Evolutionary conservation across 2,113 vertebrate genomes (phyloP).

Genomic region (Tiliqua scincoides): DNA sequence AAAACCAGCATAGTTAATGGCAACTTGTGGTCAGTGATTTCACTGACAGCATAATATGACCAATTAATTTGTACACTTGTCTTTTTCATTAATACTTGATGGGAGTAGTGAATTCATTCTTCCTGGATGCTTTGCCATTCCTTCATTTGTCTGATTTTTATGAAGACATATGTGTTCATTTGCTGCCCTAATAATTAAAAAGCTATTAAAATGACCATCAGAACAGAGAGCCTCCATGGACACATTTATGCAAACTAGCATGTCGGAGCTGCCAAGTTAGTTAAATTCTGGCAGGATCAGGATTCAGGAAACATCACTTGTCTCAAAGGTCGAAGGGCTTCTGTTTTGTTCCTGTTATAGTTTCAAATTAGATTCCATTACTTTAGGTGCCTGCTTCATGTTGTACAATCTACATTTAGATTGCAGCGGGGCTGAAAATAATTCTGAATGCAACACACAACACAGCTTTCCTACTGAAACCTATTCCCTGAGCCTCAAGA

Average conservation of each 20-base stretch:
- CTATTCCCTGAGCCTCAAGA: conserved; percentile 13
- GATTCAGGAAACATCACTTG: conserved; percentile 49
- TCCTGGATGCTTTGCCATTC: conserved; percentile 37
- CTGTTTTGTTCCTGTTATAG: conserved; percentile 9
- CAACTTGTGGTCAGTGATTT: not conserved
- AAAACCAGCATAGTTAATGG: not conserved
- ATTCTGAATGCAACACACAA: conserved; percentile 7
- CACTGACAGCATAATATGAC: not conserved
- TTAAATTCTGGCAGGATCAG: conserved; percentile 21
- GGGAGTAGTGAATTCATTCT: not conserved
- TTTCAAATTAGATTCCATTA: conserved; percentile 46
- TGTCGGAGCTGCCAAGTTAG: conserved; percentile 2
- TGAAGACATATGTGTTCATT: conserved; percentile 2
- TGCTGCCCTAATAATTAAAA: conserved; percentile 52
- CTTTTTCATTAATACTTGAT: not conserved
- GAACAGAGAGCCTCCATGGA: conserved; percentile 28
- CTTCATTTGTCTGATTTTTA: conserved; percentile 41
- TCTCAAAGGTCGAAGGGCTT: conserved; percentile 25
- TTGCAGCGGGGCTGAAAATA: conserved; percentile 2
- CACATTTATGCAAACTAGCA: conserved; percentile 30
- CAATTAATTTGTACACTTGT: conserved; percentile 14
- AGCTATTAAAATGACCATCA: conserved; percentile 27
- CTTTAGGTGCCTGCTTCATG: conserved; percentile 37
- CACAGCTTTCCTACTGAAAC: conserved; percentile 4
- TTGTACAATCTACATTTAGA: conserved; percentile 28